Evolutionary conservation across 2,797 vertebrate species (phyloP).

Genomic region (Podarcis lilfordi): DNA sequence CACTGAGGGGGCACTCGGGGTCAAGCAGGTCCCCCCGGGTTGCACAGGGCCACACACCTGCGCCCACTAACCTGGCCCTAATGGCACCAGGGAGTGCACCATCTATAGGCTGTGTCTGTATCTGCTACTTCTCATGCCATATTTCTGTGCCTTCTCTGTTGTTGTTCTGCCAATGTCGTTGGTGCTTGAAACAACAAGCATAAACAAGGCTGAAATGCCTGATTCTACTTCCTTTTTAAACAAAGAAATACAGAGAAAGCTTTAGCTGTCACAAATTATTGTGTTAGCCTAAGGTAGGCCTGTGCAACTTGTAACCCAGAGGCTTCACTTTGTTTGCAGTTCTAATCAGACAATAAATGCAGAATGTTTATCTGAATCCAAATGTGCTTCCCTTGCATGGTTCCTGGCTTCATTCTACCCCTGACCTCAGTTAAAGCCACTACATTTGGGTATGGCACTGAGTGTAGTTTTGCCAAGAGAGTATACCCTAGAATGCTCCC

Average conservation of each 20-base stretch:
- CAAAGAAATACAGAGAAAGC: background rate
- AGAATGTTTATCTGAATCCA: background rate
- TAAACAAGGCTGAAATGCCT: background rate
- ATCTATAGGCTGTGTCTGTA: background rate
- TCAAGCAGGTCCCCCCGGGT: too few species aligned
- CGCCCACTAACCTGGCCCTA: too few species aligned
- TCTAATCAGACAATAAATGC: background rate
- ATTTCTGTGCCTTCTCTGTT: background rate
- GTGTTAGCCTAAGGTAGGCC: background rate
- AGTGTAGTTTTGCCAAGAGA: background rate
- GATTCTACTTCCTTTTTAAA: too few species aligned
- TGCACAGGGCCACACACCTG: too few species aligned
- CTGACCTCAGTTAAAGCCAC: background rate
- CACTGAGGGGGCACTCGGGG: too few species aligned
- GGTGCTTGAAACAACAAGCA: background rate
- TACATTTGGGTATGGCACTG: too few species aligned
- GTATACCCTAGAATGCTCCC: background rate
- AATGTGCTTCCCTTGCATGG: background rate
- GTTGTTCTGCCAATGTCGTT: background rate
- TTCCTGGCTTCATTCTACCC: background rate
- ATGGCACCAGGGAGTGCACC: conserved; percentile 14
- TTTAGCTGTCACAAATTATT: background rate
- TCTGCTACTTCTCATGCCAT: background rate
- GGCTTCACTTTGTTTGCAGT: background rate
- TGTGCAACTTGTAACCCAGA: too few species aligned